Conservation (phyloP, 2,113 vertebrate genomes). For the Gavialis gangeticus region DNA sequence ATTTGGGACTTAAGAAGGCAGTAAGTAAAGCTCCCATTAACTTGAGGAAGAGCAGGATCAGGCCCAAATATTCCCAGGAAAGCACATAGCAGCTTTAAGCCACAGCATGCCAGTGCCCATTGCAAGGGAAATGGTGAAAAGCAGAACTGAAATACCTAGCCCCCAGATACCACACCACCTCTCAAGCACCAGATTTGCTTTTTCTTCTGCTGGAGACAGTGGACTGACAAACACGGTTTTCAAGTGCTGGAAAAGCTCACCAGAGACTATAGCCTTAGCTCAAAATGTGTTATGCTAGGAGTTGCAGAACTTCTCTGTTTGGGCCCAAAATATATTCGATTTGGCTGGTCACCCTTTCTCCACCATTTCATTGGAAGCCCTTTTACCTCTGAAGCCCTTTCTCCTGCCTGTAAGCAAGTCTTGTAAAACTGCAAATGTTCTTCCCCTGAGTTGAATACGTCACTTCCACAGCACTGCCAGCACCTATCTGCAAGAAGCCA, state of each 20-base stretch:
- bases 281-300: background rate
- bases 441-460: background rate
- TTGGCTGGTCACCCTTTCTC: background rate
- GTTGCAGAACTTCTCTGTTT: background rate
- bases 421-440: background rate
- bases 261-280: background rate
- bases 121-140: background rate
- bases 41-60: background rate
- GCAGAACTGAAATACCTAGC: background rate
- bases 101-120: background rate
- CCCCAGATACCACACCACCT: background rate
- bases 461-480: background rate
- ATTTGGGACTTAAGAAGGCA: background rate
- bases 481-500: conserved; percentile 5
- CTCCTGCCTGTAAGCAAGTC: background rate
- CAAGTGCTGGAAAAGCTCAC: too few relatives aligned
- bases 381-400: background rate
- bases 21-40: background rate
- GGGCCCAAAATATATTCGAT: background rate
- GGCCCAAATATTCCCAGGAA: background rate
- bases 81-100: background rate
- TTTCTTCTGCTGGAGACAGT: too few relatives aligned
- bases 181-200: background rate
- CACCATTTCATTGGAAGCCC: background rate
- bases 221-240: too few relatives aligned